Evolutionary conservation across 2,888 invertebrate species (phyloP).

Genomic region (Anticlea derivata): DNA sequence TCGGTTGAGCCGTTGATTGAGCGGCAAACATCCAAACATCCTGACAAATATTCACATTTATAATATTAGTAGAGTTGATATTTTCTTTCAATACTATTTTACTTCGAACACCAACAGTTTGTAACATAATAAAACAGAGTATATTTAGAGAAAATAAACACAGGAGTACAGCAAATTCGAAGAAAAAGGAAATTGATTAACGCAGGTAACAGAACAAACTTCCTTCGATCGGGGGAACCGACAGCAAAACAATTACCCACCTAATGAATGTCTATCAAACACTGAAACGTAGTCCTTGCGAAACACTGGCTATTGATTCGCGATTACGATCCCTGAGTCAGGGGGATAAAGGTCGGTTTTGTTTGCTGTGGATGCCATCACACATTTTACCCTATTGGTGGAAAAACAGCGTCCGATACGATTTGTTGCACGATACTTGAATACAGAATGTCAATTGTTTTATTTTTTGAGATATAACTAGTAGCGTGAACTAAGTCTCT

Average conservation of each 20-base stretch:
- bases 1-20: too few relatives aligned
- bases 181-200: constrained; percentile 32
- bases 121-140: neutral
- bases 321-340: constrained; percentile 9
- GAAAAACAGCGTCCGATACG: constrained; percentile 13
- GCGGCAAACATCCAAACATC: too few relatives aligned
- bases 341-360: constrained; percentile 12
- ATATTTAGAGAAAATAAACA: neutral
- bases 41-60: too few relatives aligned
- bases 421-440: neutral
- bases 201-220: constrained; percentile 33
- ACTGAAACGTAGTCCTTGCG: constrained; percentile 23
- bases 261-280: constrained; percentile 44
- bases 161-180: constrained; percentile 20
- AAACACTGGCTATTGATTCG: constrained; percentile 7
- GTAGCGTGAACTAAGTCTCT: too few relatives aligned
- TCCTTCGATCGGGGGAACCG: constrained; percentile 31
- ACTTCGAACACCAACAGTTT: constrained; percentile 5
- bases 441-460: too few relatives aligned
- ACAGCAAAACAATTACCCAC: constrained; percentile 40
- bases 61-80: too few relatives aligned
- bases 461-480: too few relatives aligned
- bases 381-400: constrained; percentile 15
- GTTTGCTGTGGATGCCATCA: constrained; percentile 13
- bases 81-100: constrained; percentile 1